Evolutionary conservation across 2,888 invertebrate species (phyloP), one percentile per base, ranked within the genome.

Genomic region (Venusia cambrica): DNA sequence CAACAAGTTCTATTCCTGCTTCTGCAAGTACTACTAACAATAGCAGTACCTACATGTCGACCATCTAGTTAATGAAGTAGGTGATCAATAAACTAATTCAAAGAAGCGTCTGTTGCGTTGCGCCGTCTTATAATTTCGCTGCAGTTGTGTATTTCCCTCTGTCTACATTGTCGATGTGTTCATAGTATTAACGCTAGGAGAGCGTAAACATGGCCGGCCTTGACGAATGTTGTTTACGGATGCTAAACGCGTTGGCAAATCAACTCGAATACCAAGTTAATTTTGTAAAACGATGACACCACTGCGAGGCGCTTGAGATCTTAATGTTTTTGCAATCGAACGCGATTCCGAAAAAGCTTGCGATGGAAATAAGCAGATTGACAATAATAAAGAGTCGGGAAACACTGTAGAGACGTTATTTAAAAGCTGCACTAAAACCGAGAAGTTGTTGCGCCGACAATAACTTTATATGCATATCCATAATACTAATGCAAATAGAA

Each of bases 181-280:
- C 43, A 47, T 48, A 49, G 48, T 47, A 48, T 57, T 54, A 62
- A 54, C 45, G 50, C 48, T 59, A 55, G 60, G 48, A 60, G 62
- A 62, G 55, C 57, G 71, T 80, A 77, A 77, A 81, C 74, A 77
- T 48, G 41, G 46, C 40, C 62, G 79, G 54, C 81, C 83, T 83
- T 81, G 77, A 55, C 58, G 57, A 51, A 38, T 45, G 51, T 60
- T 80, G 79, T 80, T 79, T 79, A 77, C 78, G 73, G 72, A 80
- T 72, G 63, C 63, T 62, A 59, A 62, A 63, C 59, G 59, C 53
- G 65, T 76, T 73, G 67, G 62, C 64, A 71, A 73, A 70, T 70
- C 57, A 64, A 69, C 63, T 64, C 54, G 42, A 60, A 57, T 52
- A 50, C 48, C 44, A 47, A 45, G 54, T 58, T 58, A 53, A 57